Percentiles rank a stretch among this genome's conserved stretches.
These are phyloP conservation scores for Eumaeus atala DNA, from an alignment of 1,140 invertebrate genomes.

Conservation along the genomic window DNA sequence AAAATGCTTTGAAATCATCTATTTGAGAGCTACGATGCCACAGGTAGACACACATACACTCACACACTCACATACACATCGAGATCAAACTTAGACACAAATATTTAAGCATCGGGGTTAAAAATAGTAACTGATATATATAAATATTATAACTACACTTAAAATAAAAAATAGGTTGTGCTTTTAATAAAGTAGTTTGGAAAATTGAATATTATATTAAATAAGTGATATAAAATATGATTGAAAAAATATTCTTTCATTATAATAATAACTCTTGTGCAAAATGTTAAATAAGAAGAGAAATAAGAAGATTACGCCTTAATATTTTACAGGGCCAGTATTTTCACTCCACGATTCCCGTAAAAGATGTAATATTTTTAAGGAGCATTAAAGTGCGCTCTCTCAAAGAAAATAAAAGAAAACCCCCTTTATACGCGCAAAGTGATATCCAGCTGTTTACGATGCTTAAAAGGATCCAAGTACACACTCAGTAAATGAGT, in stretches of 20 bases:
- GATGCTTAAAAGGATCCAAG: background rate
- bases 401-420: constrained; percentile 2
- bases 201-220: no score
- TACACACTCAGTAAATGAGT: background rate
- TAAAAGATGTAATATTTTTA: constrained; percentile 7
- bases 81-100: no score
- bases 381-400: constrained; percentile 3
- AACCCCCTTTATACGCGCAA: background rate
- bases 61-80: no score
- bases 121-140: no score
- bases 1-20: no score
- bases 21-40: no score
- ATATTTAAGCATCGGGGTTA: no score
- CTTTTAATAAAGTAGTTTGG: no score
- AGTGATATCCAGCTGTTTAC: constrained; percentile 1
- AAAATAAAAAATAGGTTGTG: no score
- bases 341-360: background rate
- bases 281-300: background rate
- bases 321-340: constrained; percentile 1
- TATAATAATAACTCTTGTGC: background rate
- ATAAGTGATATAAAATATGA: no score
- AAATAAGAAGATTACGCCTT: background rate
- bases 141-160: no score
- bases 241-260: background rate
- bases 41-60: no score